Evolutionary conservation across 1,140 invertebrate species (phyloP).

Genomic region (Macrobrachium nipponense): DNA sequence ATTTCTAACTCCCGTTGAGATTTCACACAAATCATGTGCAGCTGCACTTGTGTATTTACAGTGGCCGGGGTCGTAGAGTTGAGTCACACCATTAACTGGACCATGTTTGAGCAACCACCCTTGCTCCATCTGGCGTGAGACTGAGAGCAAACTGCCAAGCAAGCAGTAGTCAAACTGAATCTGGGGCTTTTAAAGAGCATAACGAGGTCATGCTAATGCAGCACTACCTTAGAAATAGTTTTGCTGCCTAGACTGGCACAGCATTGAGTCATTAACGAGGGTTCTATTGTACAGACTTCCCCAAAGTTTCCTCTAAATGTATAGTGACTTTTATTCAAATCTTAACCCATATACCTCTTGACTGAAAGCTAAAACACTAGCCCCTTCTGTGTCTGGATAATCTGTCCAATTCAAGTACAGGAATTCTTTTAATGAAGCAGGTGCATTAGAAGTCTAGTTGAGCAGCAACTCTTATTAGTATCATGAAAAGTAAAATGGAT

Average conservation of each 20-base stretch:
- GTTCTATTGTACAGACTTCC: conserved; percentile 90
- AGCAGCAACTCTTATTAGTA: too few species aligned
- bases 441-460: too few species aligned
- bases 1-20: conserved; percentile 86
- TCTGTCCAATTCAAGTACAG: conserved; percentile 77
- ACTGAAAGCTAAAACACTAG: conserved; percentile 97
- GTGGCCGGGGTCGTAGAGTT: conserved; percentile 87
- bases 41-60: conserved; percentile 83
- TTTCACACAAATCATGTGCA: conserved; percentile 90
- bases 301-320: conserved; percentile 80
- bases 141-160: conserved; percentile 93
- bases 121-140: conserved; percentile 77
- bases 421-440: too few species aligned
- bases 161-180: conserved; percentile 80
- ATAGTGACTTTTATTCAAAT: conserved; percentile 84
- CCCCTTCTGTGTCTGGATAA: conserved; percentile 83
- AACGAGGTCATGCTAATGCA: too few species aligned
- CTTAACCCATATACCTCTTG: conserved; percentile 87
- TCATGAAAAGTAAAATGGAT: too few species aligned
- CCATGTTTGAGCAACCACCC: conserved; percentile 80
- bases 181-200: conserved; percentile 71
- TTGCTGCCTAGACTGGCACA: conserved; percentile 79
- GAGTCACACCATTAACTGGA: conserved; percentile 86
- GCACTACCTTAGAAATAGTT: too few species aligned
- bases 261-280: conserved; percentile 77